A percentile compares a stretch with the other conserved stretches of the same genome.
phyloP scores from a whole-genome alignment of 2,797 vertebrate genomes.

The Poliocrania exsul region DNA sequence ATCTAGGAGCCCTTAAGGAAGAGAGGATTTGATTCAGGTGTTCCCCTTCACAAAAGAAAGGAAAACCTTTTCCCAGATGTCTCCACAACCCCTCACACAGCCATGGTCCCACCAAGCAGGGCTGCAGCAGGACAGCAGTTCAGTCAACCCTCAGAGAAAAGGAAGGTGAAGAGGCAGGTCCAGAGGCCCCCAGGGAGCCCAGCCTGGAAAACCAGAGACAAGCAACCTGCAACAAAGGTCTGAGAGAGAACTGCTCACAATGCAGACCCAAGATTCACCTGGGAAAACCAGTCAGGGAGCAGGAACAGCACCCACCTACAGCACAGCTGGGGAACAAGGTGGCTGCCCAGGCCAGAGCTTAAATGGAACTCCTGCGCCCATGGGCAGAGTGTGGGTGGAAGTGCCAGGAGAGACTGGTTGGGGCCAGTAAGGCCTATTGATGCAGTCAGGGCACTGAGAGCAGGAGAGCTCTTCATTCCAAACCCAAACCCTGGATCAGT shows the following conservation, averaged over 20 bases:
- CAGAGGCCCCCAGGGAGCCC: neutral
- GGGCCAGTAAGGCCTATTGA: neutral
- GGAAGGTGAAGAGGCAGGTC: neutral
- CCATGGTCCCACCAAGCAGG: neutral
- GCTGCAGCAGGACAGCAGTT: fast-evolving
- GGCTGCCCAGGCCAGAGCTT: neutral
- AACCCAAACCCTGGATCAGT: neutral
- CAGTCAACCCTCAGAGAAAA: neutral
- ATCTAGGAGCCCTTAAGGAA: neutral
- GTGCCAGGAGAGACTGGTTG: neutral
- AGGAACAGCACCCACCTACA: neutral
- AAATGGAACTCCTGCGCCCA: neutral
- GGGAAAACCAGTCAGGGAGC: neutral
- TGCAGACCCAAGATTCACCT: fast-evolving
- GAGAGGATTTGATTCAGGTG: neutral
- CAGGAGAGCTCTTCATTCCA: neutral
- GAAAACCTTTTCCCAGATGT: neutral
- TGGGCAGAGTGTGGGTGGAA: neutral
- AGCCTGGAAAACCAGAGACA: neutral
- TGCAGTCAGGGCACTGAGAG: neutral
- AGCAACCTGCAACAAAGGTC: neutral
- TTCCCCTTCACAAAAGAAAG: neutral
- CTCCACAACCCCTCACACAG: neutral
- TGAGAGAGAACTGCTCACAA: neutral
- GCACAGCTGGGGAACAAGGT: neutral